Evolutionary conservation across 1,140 invertebrate species (phyloP).

Genomic region (Leptonema lineaticorne): DNA sequence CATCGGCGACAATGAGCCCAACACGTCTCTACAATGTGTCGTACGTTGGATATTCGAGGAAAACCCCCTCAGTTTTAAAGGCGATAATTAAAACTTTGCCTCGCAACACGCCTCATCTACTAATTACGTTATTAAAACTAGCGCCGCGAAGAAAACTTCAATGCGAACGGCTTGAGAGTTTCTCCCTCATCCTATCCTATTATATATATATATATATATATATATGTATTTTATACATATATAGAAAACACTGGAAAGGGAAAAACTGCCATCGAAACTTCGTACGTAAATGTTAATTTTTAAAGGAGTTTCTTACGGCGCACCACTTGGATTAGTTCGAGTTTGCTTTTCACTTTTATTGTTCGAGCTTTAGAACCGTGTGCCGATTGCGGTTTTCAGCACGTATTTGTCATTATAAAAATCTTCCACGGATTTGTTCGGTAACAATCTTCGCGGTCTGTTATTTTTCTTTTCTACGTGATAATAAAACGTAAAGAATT

Average conservation of each 20-base stretch:
- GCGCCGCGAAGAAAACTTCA: not conserved
- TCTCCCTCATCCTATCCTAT: no score
- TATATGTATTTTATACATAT: no score
- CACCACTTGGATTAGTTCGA: not conserved
- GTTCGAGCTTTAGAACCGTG: not conserved
- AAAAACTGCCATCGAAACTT: not conserved
- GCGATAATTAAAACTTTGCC: conserved; percentile 15
- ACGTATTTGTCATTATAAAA: no score
- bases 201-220: no score
- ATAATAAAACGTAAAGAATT: no score
- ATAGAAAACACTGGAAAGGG: no score
- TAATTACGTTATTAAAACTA: conserved; percentile 17
- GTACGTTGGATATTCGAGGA: no score
- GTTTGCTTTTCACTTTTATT: not conserved
- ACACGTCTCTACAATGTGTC: conserved; percentile 9
- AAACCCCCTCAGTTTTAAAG: not conserved
- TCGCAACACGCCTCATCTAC: conserved; percentile 6
- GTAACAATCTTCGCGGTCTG: not conserved
- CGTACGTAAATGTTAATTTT: not conserved
- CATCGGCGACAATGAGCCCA: conserved; percentile 7
- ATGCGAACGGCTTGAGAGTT: not conserved
- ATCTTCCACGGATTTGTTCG: no score
- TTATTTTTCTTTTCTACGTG: no score
- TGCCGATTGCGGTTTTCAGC: not conserved
- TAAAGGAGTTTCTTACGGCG: not conserved